Evolutionary conservation across 92 coral and sea anemone species (phyloP), one percentile per base, ranked within the genome.

Genomic region (Palythoa grandis): DNA sequence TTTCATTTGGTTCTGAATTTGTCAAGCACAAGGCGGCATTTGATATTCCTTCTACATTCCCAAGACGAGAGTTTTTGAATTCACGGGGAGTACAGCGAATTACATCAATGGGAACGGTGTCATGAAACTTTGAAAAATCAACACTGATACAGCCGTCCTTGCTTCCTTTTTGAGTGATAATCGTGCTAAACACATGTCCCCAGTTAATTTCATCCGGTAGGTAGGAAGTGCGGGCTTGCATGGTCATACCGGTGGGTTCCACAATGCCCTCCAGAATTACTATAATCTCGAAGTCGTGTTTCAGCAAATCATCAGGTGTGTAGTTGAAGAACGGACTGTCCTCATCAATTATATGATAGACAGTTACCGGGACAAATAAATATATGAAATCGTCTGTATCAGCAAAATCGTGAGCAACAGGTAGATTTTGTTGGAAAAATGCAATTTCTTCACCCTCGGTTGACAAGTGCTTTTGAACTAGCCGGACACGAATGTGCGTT

Each of bases 181-280:
- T 82, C 57, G 92, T 83, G 12, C 75, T 38, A 80, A 93, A 93
- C 58, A 88, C 87, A n/a, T 92, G 92, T 3, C 96, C 94, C 96
- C 96, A 93, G 25, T 91, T 75, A 38, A 93, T 91, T 74, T 93
- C 96, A 40, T 93, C 96, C 5, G 92, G 87, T 63, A 93, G 72
- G 63, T 93, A 93, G 52, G 96, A 93, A 5, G 96, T 93, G 47
- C 96, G 85, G 5, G 96, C 96, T 76, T 93, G 94, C 77, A 90
- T 88, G 1, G 93, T 88, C 96, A 93, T 93, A 22, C 96, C 92
- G 0, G 96, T 93, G 5, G 96, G 88, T 60, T 93, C 96, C 11
- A 93, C 90, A 29, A 92, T 91, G 29, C 96, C 96, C 76, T 89
- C 94, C 15, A 93, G 74, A 43, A 93, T 74, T 16, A 90, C 96